These are phyloP conservation scores for Heliangelus exortis DNA, from an alignment of 2,797 vertebrate genomes.

Conservation along the genomic window DNA sequence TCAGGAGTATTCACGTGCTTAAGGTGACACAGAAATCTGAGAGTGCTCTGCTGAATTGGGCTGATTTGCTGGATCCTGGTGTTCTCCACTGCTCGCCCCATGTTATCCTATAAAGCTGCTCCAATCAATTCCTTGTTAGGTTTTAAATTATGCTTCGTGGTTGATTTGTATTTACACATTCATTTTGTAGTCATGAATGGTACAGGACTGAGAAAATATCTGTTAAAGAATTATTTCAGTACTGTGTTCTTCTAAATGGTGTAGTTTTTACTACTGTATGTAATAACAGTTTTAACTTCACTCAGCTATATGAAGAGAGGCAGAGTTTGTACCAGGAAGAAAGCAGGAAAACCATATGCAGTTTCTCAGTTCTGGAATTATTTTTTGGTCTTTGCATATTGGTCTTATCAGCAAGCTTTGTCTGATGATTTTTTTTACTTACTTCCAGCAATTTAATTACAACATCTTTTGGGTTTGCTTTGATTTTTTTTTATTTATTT, in stretches of 20 bases:
- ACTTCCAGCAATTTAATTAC: neutral
- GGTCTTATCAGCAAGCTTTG: neutral
- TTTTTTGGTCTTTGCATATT: neutral
- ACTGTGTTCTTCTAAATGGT: neutral
- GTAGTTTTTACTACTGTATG: neutral
- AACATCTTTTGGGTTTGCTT: neutral
- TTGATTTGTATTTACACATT: neutral
- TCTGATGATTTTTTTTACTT: neutral
- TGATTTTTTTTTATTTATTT: too few relatives aligned
- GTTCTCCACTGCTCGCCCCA: neutral
- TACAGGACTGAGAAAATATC: neutral
- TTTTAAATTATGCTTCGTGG: neutral
- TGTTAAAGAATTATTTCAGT: neutral
- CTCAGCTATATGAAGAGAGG: neutral
- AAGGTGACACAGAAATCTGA: accelerated
- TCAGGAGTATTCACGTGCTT: accelerated
- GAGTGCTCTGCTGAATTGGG: neutral
- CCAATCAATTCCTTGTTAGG: accelerated
- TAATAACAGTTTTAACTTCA: neutral
- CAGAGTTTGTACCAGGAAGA: neutral
- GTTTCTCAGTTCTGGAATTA: neutral
- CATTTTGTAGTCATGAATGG: neutral
- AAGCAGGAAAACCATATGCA: neutral
- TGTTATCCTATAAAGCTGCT: neutral
- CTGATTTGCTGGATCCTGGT: accelerated